Evolutionary conservation across 2,113 vertebrate species (phyloP).

Genomic region (Deroptyus accipitrinus): DNA sequence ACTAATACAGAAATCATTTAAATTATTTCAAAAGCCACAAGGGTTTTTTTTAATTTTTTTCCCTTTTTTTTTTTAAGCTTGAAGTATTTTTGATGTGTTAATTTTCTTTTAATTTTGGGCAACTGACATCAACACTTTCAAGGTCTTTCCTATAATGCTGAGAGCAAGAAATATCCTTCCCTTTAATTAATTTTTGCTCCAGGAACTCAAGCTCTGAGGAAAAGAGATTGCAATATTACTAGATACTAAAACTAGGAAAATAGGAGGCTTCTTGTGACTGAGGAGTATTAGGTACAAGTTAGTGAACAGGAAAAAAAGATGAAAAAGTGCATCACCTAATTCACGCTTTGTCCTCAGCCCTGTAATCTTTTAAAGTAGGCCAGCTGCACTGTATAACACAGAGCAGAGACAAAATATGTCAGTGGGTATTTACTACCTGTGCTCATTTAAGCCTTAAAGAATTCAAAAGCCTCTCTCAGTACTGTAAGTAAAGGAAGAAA

Average conservation of each 20-base stretch:
- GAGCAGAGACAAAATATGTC: background rate
- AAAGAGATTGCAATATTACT: background rate
- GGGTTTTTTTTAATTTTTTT: too few relatives aligned
- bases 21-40: background rate
- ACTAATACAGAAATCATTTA: background rate
- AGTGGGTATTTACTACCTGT: background rate
- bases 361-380: background rate
- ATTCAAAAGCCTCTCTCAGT: background rate
- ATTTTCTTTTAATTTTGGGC: background rate
- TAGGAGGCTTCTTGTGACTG: background rate
- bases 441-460: background rate
- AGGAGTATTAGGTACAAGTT: background rate
- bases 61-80: background rate
- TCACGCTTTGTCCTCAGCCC: background rate
- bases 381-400: background rate
- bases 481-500: background rate
- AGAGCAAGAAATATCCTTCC: background rate
- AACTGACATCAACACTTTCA: background rate
- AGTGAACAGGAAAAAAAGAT: background rate
- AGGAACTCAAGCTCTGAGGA: background rate
- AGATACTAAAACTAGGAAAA: background rate
- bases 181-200: conserved; percentile 10
- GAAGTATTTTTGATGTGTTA: background rate
- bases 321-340: background rate
- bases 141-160: background rate